These are phyloP conservation scores for Bubo bubo DNA, from an alignment of 2,113 vertebrate genomes.

Conservation along the genomic window DNA sequence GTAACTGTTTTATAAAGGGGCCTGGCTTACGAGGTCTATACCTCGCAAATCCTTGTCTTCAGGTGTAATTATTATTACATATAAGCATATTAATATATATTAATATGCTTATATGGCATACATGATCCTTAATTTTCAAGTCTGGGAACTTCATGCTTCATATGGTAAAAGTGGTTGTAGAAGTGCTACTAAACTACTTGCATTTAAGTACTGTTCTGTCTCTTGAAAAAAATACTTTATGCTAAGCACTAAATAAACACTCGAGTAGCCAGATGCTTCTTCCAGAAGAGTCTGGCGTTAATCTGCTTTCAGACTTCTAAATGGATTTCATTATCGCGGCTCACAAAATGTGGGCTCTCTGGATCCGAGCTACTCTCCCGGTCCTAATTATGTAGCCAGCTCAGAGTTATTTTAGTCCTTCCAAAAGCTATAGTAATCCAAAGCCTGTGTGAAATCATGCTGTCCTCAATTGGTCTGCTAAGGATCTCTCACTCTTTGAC, in stretches of 20 bases:
- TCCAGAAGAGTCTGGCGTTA: fast-evolving
- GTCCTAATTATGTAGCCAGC: not conserved
- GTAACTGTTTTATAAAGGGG: fast-evolving
- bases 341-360: not conserved
- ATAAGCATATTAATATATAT: too few species aligned
- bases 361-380: not conserved
- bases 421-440: not conserved
- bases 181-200: not conserved
- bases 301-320: not conserved
- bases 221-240: not conserved
- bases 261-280: not conserved
- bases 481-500: not conserved
- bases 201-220: not conserved
- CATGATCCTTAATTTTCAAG: not conserved
- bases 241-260: not conserved
- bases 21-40: fast-evolving
- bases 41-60: not conserved
- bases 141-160: fast-evolving
- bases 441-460: not conserved
- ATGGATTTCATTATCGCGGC: not conserved
- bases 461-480: not conserved
- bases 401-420: not conserved
- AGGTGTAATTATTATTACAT: fast-evolving
- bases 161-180: not conserved
- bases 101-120: fast-evolving